phyloP scores from a whole-genome alignment of 2,113 vertebrate genomes.

The Scytalopus superciliaris region DNA sequence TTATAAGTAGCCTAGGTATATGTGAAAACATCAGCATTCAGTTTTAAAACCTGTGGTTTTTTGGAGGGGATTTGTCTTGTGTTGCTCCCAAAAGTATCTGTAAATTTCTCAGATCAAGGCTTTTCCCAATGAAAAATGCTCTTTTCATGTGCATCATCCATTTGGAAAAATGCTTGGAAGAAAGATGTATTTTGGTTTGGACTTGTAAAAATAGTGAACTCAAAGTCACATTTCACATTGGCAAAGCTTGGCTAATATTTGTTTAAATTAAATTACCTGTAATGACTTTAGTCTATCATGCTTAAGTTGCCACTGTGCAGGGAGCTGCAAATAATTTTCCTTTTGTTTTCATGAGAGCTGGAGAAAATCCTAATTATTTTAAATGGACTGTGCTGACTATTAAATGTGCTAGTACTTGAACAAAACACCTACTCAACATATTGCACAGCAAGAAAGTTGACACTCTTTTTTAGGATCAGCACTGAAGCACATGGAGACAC shows the following conservation, averaged over 20 bases:
- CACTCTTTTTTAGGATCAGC: background rate
- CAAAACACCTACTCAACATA: constrained; percentile 45
- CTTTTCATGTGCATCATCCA: background rate
- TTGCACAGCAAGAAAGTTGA: background rate
- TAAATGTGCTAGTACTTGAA: constrained; percentile 29
- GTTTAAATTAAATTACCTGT: background rate
- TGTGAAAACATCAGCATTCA: background rate
- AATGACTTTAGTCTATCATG: constrained; percentile 10
- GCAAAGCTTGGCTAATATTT: constrained; percentile 5
- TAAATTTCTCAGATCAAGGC: background rate
- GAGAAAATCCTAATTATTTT: constrained; percentile 52
- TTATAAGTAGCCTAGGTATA: background rate
- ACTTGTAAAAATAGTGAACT: background rate
- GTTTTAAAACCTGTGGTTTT: background rate
- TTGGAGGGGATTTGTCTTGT: background rate
- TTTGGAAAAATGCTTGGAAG: background rate
- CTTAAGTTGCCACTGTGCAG: background rate
- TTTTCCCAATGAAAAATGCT: background rate
- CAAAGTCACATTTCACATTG: background rate
- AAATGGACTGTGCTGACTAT: constrained; percentile 14
- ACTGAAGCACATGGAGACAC: background rate
- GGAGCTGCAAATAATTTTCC: background rate
- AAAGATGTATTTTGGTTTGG: background rate
- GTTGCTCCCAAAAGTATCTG: background rate
- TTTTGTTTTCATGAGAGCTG: constrained; percentile 23